Percentiles rank a stretch among this genome's conserved stretches.
Conservation (phyloP, 2,113 vertebrate genomes). For the Mola mola region DNA sequence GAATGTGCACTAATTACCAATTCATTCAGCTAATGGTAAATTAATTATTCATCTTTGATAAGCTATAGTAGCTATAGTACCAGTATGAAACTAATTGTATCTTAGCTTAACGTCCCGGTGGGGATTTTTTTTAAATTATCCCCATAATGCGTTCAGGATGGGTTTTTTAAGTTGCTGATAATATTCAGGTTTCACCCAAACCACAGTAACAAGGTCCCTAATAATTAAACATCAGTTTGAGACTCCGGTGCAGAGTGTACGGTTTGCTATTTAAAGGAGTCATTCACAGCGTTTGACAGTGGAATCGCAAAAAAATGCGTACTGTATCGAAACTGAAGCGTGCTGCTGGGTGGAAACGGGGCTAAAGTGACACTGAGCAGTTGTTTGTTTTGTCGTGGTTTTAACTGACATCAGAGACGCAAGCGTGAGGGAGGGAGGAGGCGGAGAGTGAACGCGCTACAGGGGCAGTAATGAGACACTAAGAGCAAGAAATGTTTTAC, state of each 20-base stretch:
- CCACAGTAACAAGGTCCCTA: too few species aligned
- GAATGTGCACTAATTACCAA: constrained; percentile 45
- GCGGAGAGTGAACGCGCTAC: constrained; percentile 16
- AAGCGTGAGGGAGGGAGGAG: constrained; percentile 16
- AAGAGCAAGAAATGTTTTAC: constrained; percentile 37
- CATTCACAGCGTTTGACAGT: too few species aligned
- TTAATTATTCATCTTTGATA: constrained; percentile 59
- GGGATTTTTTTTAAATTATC: constrained; percentile 8
- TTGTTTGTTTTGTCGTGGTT: constrained; percentile 24
- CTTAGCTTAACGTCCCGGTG: constrained; percentile 26
- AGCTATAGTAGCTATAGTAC: constrained; percentile 55
- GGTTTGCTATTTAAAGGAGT: too few species aligned
- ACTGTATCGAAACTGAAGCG: too few species aligned
- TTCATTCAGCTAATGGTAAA: constrained; percentile 48
- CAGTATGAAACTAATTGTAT: constrained; percentile 14
- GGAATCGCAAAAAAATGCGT: too few species aligned
- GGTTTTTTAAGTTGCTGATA: neutral
- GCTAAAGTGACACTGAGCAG: constrained; percentile 37
- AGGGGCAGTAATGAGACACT: constrained; percentile 58
- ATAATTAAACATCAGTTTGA: constrained; percentile 44
- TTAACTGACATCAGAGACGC: constrained; percentile 37
- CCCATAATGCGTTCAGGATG: neutral
- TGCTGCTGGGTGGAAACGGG: too few species aligned
- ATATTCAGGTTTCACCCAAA: neutral
- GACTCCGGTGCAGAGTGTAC: neutral